phyloP scores from a whole-genome alignment of 2,888 invertebrate genomes.

The Odontothrips loti region DNA sequence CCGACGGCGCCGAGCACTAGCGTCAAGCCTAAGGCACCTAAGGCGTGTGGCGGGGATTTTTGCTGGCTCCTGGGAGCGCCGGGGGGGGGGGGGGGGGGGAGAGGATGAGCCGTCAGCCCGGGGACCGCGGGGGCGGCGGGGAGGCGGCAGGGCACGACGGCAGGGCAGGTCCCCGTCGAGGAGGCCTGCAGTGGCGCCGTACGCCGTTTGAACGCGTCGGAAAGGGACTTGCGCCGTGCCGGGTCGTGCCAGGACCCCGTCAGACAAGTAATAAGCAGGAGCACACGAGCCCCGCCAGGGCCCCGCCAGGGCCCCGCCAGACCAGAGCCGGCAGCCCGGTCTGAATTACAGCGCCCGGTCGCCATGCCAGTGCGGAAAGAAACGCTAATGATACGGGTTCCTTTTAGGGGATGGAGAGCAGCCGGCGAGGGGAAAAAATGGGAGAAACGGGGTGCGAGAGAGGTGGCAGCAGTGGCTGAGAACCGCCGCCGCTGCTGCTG shows the following conservation, averaged over 20 bases:
- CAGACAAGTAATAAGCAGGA: neutral
- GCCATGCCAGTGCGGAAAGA: neutral
- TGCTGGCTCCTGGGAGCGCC: too few relatives aligned
- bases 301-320: too few relatives aligned
- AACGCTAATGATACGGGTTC: conserved; percentile 24
- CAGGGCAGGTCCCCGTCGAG: neutral
- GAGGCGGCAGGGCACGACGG: neutral
- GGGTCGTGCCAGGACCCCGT: neutral
- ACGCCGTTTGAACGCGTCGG: neutral
- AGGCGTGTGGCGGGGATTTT: too few relatives aligned
- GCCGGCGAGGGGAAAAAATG: neutral
- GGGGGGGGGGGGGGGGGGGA: too few relatives aligned
- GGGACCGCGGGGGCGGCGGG: neutral
- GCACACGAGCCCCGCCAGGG: neutral
- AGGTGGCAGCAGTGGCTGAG: neutral
- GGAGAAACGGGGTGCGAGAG: neutral
- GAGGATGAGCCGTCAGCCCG: too few relatives aligned
- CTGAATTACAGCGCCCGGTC: neutral
- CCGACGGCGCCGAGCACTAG: too few relatives aligned
- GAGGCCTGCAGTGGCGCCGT: neutral
- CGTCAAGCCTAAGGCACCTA: too few relatives aligned
- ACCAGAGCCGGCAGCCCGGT: neutral
- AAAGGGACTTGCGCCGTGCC: neutral
- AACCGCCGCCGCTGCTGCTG: neutral
- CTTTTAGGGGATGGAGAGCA: conserved; percentile 4